These are phyloP conservation scores for Antheraea pernyi DNA, from an alignment of 1,140 invertebrate genomes.

Conservation along the genomic window DNA sequence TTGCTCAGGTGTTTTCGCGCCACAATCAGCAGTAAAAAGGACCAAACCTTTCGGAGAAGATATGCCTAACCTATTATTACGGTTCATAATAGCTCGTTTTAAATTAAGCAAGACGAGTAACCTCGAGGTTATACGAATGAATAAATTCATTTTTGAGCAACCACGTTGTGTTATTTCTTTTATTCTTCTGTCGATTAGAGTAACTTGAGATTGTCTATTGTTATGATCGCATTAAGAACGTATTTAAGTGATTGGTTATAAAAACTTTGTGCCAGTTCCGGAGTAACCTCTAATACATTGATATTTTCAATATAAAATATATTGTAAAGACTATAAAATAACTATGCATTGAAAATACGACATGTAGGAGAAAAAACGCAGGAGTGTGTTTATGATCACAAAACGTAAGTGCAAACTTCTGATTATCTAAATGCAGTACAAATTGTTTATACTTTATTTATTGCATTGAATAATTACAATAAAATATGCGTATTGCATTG, in stretches of 20 bases:
- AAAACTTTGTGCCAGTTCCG: too few relatives aligned
- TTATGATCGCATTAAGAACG: not conserved
- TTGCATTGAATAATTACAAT: too few relatives aligned
- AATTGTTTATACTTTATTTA: too few relatives aligned
- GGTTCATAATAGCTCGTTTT: constrained; percentile 24
- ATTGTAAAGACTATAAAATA: too few relatives aligned
- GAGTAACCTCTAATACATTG: too few relatives aligned
- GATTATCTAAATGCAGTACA: too few relatives aligned
- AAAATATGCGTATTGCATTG: too few relatives aligned
- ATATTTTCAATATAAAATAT: too few relatives aligned
- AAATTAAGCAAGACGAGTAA: constrained; percentile 12
- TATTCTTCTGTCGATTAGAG: not conserved
- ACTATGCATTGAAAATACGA: too few relatives aligned
- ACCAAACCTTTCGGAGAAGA: constrained; percentile 40
- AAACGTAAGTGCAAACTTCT: too few relatives aligned
- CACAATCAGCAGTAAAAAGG: constrained; percentile 70
- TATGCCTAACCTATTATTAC: constrained; percentile 25
- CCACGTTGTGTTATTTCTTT: not conserved
- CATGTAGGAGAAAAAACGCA: too few relatives aligned
- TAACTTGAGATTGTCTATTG: not conserved
- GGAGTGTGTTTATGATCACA: too few relatives aligned
- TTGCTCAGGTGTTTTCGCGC: constrained; percentile 56
- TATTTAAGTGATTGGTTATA: not conserved
- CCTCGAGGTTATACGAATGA: not conserved
- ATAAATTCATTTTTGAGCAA: not conserved